Percentiles rank a stretch among this genome's conserved stretches.
Conservation (phyloP, 2,797 vertebrate species). For the Ambastaia sidthimunki region DNA sequence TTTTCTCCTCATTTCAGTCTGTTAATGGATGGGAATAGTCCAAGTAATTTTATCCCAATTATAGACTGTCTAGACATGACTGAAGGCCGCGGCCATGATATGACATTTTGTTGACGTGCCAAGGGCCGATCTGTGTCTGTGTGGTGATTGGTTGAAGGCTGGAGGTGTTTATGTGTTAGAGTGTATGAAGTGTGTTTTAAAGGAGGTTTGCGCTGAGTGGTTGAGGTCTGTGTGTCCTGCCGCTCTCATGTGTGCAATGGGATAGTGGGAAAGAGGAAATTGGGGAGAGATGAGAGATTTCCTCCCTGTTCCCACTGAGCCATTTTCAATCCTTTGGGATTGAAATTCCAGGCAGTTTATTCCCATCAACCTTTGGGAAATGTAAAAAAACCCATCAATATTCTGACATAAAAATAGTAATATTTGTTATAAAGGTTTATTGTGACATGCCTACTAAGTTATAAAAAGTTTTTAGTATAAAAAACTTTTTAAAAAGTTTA, state of each 20-base stretch:
- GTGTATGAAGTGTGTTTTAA: conserved; percentile 51
- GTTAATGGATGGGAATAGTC: conserved; percentile 22
- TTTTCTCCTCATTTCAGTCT: conserved; percentile 10
- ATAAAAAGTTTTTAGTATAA: no score
- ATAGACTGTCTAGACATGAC: conserved; percentile 18
- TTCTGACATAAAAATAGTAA: background rate
- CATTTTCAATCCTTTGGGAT: conserved; percentile 43
- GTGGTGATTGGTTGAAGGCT: conserved; percentile 52
- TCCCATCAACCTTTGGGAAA: conserved; percentile 12
- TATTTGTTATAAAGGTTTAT: background rate
- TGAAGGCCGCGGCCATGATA: conserved; percentile 4
- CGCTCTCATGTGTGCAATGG: conserved; percentile 50
- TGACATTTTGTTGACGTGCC: conserved; percentile 26
- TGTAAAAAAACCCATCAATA: no score
- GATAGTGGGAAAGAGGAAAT: conserved; percentile 53
- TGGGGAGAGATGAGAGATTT: conserved; percentile 55
- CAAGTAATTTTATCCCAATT: conserved; percentile 8
- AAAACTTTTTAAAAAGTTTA: background rate
- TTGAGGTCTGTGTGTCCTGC: conserved; percentile 41
- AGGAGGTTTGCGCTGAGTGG: conserved; percentile 33
- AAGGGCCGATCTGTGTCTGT: conserved; percentile 40
- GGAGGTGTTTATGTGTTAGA: conserved; percentile 54
- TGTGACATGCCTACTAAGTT: background rate
- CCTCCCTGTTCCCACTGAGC: conserved; percentile 49
- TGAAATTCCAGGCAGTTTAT: conserved; percentile 14